Evolutionary conservation across 1,140 invertebrate species (phyloP).

Genomic region (Magallana angulata): DNA sequence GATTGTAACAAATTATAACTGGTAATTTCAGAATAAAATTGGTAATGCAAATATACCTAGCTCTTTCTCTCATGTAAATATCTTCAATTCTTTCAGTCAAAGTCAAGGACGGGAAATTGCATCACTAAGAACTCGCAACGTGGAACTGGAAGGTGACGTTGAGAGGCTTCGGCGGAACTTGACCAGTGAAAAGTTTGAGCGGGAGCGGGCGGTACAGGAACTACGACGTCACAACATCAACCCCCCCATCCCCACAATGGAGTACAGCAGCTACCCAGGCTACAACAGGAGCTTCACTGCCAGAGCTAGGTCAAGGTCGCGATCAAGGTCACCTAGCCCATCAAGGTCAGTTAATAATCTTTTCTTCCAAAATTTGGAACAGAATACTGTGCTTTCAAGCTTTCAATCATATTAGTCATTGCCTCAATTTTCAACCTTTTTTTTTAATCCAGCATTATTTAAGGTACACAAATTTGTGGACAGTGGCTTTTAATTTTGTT

Average conservation of each 20-base stretch:
- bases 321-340: slow-evolving; percentile 66
- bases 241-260: slow-evolving; percentile 72
- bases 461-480: no score
- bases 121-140: slow-evolving; percentile 75
- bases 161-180: slow-evolving; percentile 77
- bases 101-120: slow-evolving; percentile 77
- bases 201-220: slow-evolving; percentile 70
- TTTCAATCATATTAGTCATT: not conserved
- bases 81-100: slow-evolving; percentile 69
- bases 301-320: slow-evolving; percentile 53
- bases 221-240: slow-evolving; percentile 71
- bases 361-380: not conserved
- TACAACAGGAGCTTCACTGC: slow-evolving; percentile 53
- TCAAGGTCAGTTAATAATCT: slow-evolving; percentile 44
- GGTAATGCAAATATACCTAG: no score
- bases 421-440: no score
- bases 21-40: no score
- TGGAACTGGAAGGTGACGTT: slow-evolving; percentile 78
- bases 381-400: not conserved
- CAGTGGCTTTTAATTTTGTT: no score
- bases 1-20: no score
- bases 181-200: slow-evolving; percentile 79
- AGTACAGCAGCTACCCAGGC: slow-evolving; percentile 62
- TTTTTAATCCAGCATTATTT: no score
- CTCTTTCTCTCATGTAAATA: not conserved